phyloP scores from a whole-genome alignment of 2,888 invertebrate species.

The Drosophila kanekoi region DNA sequence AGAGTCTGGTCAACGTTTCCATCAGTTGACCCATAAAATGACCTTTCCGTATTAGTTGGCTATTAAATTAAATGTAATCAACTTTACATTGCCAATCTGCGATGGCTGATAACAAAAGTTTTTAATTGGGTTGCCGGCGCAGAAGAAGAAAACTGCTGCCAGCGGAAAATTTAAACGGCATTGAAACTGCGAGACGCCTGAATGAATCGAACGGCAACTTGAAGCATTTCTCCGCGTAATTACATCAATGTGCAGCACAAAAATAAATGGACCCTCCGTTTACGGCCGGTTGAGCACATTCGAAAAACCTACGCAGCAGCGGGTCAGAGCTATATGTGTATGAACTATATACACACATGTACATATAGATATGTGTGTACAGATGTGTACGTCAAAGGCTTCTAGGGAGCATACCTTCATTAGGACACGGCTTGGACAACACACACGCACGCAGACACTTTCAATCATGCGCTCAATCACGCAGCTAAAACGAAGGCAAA shows the following conservation, averaged over 20 bases:
- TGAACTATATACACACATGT: not conserved
- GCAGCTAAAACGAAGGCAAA: slow-evolving; percentile 55
- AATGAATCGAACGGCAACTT: slow-evolving; percentile 20
- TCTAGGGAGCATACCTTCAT: slow-evolving; percentile 2
- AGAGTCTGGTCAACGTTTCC: not conserved
- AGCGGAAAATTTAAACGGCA: slow-evolving; percentile 8
- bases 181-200: slow-evolving; percentile 9
- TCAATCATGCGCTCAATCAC: slow-evolving; percentile 76
- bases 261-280: slow-evolving; percentile 46
- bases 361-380: not conserved
- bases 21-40: slow-evolving; percentile 31
- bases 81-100: slow-evolving; percentile 55
- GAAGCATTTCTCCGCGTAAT: slow-evolving; percentile 41
- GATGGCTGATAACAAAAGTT: slow-evolving; percentile 65
- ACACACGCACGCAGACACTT: slow-evolving; percentile 31
- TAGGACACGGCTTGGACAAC: slow-evolving; percentile 6
- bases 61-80: slow-evolving; percentile 61
- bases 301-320: slow-evolving; percentile 29
- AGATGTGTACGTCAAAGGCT: slow-evolving; percentile 27
- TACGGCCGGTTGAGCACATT: slow-evolving; percentile 50
- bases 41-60: slow-evolving; percentile 41
- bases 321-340: not conserved
- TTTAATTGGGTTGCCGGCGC: slow-evolving; percentile 71
- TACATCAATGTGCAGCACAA: slow-evolving; percentile 37
- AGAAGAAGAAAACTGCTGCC: not conserved